Evolutionary conservation across 2,113 vertebrate species (phyloP).

Genomic region (Vireo altiloquus): DNA sequence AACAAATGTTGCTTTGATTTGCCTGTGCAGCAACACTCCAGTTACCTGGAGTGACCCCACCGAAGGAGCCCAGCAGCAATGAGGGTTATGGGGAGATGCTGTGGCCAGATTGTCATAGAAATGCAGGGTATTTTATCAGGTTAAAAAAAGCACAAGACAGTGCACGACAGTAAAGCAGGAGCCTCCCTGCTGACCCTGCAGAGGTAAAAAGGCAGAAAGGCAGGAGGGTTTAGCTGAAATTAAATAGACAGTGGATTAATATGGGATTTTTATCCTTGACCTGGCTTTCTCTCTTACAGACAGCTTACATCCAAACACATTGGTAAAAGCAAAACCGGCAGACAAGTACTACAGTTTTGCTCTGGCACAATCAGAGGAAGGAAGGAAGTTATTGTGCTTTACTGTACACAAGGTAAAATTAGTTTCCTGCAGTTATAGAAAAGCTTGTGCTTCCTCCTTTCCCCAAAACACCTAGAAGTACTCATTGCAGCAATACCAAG

Average conservation of each 20-base stretch:
- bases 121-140: background rate
- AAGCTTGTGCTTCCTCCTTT: background rate
- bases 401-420: background rate
- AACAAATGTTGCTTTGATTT: background rate
- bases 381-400: background rate
- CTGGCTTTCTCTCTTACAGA: constrained; percentile 33
- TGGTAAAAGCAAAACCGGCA: background rate
- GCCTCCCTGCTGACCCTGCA: background rate
- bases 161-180: background rate
- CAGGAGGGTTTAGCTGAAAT: constrained; percentile 53
- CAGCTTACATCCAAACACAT: background rate
- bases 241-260: constrained; percentile 63
- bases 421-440: background rate
- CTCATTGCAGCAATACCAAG: background rate
- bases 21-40: background rate
- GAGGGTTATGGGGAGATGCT: background rate
- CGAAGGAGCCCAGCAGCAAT: background rate
- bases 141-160: background rate
- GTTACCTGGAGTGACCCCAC: background rate
- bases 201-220: constrained; percentile 48
- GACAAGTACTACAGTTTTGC: background rate
- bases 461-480: background rate
- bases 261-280: constrained; percentile 61
- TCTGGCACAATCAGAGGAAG: background rate
- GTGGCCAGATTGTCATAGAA: background rate